These are phyloP conservation scores for Microtus obscurus DNA, from an alignment of 2,797 vertebrate genomes.

Conservation along the genomic window DNA sequence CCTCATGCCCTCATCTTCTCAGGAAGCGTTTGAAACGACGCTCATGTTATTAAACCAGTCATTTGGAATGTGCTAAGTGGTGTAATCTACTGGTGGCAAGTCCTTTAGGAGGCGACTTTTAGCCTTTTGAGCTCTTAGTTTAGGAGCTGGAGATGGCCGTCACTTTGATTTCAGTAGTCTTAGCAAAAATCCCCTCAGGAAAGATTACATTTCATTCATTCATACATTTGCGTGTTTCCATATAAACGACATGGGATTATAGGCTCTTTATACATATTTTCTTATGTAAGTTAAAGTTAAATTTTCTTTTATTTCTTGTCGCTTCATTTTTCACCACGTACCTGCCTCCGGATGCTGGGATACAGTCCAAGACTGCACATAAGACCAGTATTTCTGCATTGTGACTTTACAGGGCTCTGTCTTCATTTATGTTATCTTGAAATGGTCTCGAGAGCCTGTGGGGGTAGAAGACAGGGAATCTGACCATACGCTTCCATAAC, in stretches of 20 bases:
- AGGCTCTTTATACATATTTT: slow-evolving; percentile 26
- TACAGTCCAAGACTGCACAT: background rate
- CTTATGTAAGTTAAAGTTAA: slow-evolving; percentile 17
- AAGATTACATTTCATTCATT: slow-evolving; percentile 15
- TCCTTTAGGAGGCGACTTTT: slow-evolving; percentile 59
- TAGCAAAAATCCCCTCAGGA: background rate
- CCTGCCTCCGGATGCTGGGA: background rate
- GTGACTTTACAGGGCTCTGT: background rate
- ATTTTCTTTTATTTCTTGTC: slow-evolving; percentile 26
- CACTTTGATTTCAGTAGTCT: slow-evolving; percentile 20
- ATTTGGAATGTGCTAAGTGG: slow-evolving; percentile 45
- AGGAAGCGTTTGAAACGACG: slow-evolving; percentile 20
- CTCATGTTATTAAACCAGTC: slow-evolving; percentile 35
- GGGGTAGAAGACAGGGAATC: background rate
- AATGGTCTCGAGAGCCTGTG: background rate
- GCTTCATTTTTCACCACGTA: background rate
- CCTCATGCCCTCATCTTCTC: background rate
- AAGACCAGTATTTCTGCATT: background rate
- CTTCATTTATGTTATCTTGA: slow-evolving; percentile 5
- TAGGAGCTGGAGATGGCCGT: background rate
- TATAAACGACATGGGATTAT: background rate
- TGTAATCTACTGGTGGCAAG: background rate
- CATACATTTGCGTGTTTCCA: slow-evolving; percentile 37
- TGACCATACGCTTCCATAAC: background rate
- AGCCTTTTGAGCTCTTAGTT: slow-evolving; percentile 34